Conservation (phyloP, 2,888 invertebrate species). For the Tipula vernalis region DNA sequence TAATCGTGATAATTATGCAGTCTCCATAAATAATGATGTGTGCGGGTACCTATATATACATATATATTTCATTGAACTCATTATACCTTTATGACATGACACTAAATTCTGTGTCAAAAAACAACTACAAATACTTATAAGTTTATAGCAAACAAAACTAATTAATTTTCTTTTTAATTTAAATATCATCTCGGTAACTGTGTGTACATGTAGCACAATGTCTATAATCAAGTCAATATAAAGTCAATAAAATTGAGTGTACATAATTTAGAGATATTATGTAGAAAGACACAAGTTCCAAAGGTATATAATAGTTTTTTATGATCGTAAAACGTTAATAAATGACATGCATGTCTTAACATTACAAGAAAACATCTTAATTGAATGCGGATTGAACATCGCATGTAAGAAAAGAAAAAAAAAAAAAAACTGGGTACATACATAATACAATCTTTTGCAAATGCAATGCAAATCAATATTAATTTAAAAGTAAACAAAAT, state of each 20-base stretch:
- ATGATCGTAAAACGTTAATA: not conserved
- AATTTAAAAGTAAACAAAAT: not conserved
- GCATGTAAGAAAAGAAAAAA: not conserved
- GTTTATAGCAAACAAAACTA: not conserved
- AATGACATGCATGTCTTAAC: not conserved
- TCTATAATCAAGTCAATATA: not conserved
- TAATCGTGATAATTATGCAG: not conserved
- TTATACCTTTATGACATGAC: not conserved
- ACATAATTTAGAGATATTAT: not conserved
- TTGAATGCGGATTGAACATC: not conserved
- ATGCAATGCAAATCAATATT: not conserved
- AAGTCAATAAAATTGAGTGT: not conserved
- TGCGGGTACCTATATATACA: not conserved
- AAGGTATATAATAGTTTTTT: not conserved
- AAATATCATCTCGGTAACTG: not conserved
- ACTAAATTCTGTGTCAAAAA: not conserved
- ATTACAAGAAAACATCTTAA: not conserved
- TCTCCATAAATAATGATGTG: not conserved
- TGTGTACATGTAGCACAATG: not conserved
- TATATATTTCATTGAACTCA: not conserved
- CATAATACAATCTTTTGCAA: not conserved
- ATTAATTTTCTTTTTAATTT: not conserved
- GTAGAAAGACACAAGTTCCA: not conserved
- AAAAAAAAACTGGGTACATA: not conserved
- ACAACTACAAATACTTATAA: not conserved